Evolutionary conservation across 2,797 vertebrate species (phyloP).

Genomic region (Astyanax mexicanus): DNA sequence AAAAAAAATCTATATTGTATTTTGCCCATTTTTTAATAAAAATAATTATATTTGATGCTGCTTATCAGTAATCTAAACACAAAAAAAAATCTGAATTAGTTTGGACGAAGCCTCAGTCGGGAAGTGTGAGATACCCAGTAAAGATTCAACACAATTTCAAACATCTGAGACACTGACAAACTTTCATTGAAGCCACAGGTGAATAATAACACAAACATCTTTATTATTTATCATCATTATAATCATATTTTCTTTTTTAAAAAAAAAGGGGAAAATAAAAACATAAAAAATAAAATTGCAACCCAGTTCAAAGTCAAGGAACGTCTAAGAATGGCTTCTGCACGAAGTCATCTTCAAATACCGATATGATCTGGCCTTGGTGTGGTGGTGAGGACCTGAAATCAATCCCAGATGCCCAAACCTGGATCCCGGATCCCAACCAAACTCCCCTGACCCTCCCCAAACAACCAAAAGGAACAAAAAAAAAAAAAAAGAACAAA

Average conservation of each 20-base stretch:
- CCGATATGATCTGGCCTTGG: conserved; percentile 30
- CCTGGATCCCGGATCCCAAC: not conserved
- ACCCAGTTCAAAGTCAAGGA: conserved; percentile 44
- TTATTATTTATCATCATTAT: conserved; percentile 57
- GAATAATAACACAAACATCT: conserved; percentile 61
- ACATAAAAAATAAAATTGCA: conserved; percentile 42
- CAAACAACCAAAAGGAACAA: too few relatives aligned
- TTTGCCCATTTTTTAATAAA: too few relatives aligned
- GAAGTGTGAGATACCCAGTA: too few relatives aligned
- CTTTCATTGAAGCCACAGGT: conserved; percentile 27
- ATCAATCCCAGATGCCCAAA: not conserved
- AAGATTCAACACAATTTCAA: too few relatives aligned
- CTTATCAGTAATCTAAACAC: too few relatives aligned
- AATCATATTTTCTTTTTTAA: conserved; percentile 48
- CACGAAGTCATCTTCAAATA: conserved; percentile 34
- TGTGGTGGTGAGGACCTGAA: conserved; percentile 24
- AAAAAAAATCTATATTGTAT: too few relatives aligned
- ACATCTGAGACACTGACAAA: not conserved
- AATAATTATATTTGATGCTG: too few relatives aligned
- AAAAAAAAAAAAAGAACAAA: too few relatives aligned
- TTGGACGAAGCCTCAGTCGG: too few relatives aligned
- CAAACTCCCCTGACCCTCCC: not conserved
- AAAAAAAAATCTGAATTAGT: too few relatives aligned
- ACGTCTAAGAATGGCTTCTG: conserved; percentile 36
- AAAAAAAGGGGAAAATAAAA: conserved; percentile 50